Percentiles rank a stretch among this genome's conserved stretches.
Conservation (phyloP, 2,888 invertebrate genomes). For the Pteria penguin region DNA sequence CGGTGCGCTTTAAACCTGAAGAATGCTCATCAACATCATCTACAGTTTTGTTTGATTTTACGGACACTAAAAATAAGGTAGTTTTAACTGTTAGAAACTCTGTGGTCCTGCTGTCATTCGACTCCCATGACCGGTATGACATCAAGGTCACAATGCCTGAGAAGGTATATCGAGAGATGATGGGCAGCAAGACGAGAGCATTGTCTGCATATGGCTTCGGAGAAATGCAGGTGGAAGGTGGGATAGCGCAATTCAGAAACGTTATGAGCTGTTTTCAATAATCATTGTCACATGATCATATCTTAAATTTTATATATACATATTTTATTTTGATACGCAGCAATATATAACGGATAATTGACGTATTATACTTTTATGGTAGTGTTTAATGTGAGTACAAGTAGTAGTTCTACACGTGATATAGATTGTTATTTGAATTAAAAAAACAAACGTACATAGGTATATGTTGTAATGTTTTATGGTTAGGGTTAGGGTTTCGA, state of each 20-base stretch:
- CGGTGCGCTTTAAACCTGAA: conserved; percentile 56
- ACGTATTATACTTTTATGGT: no score
- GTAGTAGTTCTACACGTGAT: no score
- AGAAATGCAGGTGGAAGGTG: conserved; percentile 62
- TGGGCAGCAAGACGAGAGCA: conserved; percentile 47
- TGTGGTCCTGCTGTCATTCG: conserved; percentile 50
- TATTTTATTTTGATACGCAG: no score
- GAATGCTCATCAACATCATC: conserved; percentile 45
- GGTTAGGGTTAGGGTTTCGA: no score
- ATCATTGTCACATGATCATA: no score
- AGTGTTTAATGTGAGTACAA: no score
- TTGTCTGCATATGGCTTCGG: conserved; percentile 52
- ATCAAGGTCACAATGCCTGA: conserved; percentile 53
- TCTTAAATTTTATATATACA: no score
- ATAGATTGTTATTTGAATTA: no score
- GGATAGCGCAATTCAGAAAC: conserved; percentile 52
- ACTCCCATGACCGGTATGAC: conserved; percentile 40
- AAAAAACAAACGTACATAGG: no score
- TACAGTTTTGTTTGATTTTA: conserved; percentile 42
- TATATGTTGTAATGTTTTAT: no score
- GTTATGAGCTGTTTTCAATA: conserved; percentile 67
- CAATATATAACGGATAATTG: no score
- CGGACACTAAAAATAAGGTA: conserved; percentile 47
- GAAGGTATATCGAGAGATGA: conserved; percentile 54
- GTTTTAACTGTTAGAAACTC: conserved; percentile 61